Conservation (phyloP, 2,888 invertebrate species). For the Hemithea aestivaria region DNA sequence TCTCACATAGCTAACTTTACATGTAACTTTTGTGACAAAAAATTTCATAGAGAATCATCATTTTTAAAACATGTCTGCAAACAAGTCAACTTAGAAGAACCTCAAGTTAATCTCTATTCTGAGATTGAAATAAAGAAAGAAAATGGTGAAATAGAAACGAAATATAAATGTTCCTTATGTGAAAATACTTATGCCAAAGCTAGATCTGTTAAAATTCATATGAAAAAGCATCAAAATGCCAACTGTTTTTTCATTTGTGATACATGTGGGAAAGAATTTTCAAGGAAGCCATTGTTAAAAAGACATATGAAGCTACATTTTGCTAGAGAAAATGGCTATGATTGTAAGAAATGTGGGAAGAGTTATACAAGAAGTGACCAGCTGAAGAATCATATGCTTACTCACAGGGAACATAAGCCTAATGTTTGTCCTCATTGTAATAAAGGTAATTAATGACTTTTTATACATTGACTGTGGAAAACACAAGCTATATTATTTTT, state of each 20-base stretch:
- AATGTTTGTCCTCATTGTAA: conserved; percentile 79
- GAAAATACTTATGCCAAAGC: conserved; percentile 70
- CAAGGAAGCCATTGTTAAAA: conserved; percentile 54
- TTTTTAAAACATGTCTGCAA: conserved; percentile 55
- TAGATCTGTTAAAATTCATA: conserved; percentile 66
- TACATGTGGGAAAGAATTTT: conserved; percentile 65
- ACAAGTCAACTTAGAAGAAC: conserved; percentile 29
- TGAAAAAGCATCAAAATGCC: conserved; percentile 48
- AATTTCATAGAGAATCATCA: conserved; percentile 41
- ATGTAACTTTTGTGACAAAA: conserved; percentile 51
- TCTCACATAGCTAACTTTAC: conserved; percentile 47
- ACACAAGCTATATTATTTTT: no score
- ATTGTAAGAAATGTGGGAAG: conserved; percentile 78
- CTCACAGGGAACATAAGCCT: conserved; percentile 77
- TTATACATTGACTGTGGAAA: no score
- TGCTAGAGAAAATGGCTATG: conserved; percentile 61
- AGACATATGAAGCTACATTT: conserved; percentile 77
- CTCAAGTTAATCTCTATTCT: no score
- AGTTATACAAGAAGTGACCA: conserved; percentile 79
- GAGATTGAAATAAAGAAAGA: conserved; percentile 31
- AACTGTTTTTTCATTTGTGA: conserved; percentile 59
- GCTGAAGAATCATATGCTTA: conserved; percentile 76
- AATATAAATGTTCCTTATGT: conserved; percentile 72
- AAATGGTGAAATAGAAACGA: conserved; percentile 29
- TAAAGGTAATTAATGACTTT: conserved; percentile 62